A percentile compares a stretch with the other conserved stretches of the same genome.
phyloP scores from a whole-genome alignment of 2,888 invertebrate species.

The Idaea biselata region DNA sequence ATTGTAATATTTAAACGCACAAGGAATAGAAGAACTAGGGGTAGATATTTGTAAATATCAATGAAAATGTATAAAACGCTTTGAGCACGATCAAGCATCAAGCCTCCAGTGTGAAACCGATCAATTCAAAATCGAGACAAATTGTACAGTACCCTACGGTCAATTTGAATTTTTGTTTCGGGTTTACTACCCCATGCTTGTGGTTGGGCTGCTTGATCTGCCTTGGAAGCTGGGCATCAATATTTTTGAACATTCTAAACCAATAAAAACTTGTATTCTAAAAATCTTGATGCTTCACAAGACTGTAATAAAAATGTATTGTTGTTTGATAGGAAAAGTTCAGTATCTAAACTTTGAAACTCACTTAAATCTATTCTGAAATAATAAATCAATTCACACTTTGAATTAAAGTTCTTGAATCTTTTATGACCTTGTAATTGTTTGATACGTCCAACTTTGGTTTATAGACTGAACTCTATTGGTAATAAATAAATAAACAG shows the following conservation, averaged over 20 bases:
- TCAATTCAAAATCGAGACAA: background rate
- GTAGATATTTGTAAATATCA: conserved; percentile 62
- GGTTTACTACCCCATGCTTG: background rate
- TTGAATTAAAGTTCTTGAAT: background rate
- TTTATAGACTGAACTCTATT: background rate
- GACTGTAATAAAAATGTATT: background rate
- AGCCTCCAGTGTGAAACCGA: background rate
- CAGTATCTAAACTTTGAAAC: background rate
- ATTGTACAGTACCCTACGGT: no score
- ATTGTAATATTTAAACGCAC: conserved; percentile 13
- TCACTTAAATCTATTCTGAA: background rate
- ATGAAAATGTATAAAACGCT: conserved; percentile 40
- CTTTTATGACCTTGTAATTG: background rate
- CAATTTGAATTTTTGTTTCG: background rate
- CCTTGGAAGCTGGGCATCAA: background rate
- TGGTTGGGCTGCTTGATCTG: background rate
- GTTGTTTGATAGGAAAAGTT: background rate
- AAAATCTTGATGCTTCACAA: background rate
- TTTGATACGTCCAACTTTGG: background rate
- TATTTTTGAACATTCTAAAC: background rate
- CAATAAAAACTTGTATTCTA: background rate
- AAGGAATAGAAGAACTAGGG: conserved; percentile 27
- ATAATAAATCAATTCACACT: background rate
- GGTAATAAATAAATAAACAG: background rate
- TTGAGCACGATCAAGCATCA: background rate